Evolutionary conservation across 2,797 vertebrate genomes (phyloP).

Genomic region (Pangasius djambal): DNA sequence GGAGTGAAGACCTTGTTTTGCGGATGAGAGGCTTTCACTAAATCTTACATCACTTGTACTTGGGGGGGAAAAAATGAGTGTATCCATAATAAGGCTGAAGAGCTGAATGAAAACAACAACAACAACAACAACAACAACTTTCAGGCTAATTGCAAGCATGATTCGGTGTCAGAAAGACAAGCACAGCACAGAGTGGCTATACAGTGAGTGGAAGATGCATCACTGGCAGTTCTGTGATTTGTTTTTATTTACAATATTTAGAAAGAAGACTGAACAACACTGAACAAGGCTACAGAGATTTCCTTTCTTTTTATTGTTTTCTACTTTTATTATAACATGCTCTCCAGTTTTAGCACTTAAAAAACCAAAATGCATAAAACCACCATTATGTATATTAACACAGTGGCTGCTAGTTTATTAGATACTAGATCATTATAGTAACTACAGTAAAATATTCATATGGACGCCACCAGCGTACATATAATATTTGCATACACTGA

Average conservation of each 20-base stretch:
- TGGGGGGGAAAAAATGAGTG: not conserved
- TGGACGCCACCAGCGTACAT: not conserved
- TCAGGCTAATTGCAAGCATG: not conserved
- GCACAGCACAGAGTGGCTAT: not conserved
- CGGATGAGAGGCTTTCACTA: not conserved
- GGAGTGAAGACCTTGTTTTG: not conserved
- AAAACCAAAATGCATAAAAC: not conserved
- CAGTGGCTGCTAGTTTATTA: not conserved
- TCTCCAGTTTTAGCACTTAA: not conserved
- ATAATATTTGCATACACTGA: not conserved
- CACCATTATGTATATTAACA: not conserved
- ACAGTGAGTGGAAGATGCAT: not conserved
- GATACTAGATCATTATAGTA: not conserved
- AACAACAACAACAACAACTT: not conserved
- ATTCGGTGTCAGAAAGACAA: not conserved
- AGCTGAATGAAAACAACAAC: not conserved
- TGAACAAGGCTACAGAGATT: not conserved
- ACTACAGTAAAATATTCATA: not conserved
- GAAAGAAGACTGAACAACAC: not conserved
- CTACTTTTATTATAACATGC: not conserved
- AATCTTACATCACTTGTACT: not conserved
- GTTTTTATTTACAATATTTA: not conserved
- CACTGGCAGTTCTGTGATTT: not conserved
- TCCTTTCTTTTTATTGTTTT: not conserved
- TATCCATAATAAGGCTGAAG: slow-evolving; percentile 21